Evolutionary conservation across 2,113 vertebrate genomes (phyloP), one percentile per base, ranked within the genome.

Genomic region (Gasterosteus nipponicus): DNA sequence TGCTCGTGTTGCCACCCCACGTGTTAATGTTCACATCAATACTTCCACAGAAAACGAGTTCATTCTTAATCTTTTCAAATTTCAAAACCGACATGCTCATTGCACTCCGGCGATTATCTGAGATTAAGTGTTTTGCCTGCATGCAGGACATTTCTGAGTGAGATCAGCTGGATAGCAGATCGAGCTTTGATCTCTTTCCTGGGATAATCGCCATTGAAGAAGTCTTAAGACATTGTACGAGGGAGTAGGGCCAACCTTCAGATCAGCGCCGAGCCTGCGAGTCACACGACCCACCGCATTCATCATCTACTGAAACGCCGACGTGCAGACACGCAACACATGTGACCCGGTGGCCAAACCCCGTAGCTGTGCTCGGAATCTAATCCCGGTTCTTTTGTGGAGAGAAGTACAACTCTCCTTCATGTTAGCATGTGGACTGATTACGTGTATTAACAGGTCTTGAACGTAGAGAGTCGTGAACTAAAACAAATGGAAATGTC

Each of bases 101-200:
- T 4, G 2, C 18, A 38, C 26, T 77, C 22, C 18, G 70, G 41
- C 61, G 53, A 81, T 77, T 41, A 62, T 29, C 9, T 2, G 26
- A 56, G 39, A 73, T 73, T 68, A 73, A 77, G 33, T 61, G 33
- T 14, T 53, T 51, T 46, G 22, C 29, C 12, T 33, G 73, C 59
- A 75, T 82, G 33, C 26, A 44, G 77, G 85, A 53, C 10, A 60
- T 78, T 67, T 65, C 44, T 63, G 56, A 78, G 59, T 54, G 57
- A 73, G 53, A 61, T 85, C 76, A 78, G 77, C 69, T 46, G n/a
- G 8, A 62, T 38, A 33, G n/a, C 15, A 9, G n/a, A 42, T 35
- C 26, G 22, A 1, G 63, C 81, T 86, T 89, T 89, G 69, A 89
- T 82, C 73, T 69, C 58, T 57, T 71, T 69, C 69, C 41, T 61